A percentile compares a stretch with the other conserved stretches of the same genome.
phyloP scores from a whole-genome alignment of 2,888 invertebrate genomes.

The Chloromyia formosa region DNA sequence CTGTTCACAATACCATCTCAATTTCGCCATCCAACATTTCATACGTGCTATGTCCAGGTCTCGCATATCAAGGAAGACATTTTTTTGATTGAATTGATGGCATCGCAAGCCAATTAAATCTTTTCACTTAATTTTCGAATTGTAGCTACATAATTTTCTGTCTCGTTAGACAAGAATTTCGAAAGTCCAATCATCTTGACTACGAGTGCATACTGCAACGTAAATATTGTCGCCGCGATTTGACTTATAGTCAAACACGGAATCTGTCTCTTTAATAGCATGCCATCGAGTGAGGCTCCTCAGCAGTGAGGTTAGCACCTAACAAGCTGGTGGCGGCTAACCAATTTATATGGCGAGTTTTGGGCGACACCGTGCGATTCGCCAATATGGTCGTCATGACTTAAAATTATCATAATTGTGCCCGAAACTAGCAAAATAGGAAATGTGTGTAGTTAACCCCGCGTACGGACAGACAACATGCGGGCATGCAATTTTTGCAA shows the following conservation, averaged over 20 bases:
- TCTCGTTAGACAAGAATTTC: conserved; percentile 18
- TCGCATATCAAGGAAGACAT: no score
- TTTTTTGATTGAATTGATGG: not conserved
- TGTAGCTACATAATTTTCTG: not conserved
- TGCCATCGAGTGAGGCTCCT: not conserved
- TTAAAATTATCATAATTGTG: conserved; percentile 33
- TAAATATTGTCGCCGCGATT: no score
- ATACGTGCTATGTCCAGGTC: no score
- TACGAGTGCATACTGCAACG: no score
- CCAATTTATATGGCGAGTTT: conserved; percentile 5
- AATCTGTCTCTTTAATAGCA: not conserved
- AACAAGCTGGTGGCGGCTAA: not conserved
- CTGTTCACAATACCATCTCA: no score
- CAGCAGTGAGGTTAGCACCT: no score
- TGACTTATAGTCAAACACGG: not conserved
- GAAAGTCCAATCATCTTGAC: not conserved
- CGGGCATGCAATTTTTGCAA: not conserved
- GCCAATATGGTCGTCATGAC: not conserved
- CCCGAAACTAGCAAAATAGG: conserved; percentile 13
- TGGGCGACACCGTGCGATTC: conserved; percentile 3
- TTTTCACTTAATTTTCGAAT: conserved; percentile 1
- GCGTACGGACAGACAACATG: not conserved
- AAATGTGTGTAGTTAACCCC: conserved; percentile 17
- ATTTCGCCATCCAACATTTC: no score
- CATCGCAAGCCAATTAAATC: conserved; percentile 16